Evolutionary conservation across 2,113 vertebrate species (phyloP).

Genomic region (Phodopus roborovskii): DNA sequence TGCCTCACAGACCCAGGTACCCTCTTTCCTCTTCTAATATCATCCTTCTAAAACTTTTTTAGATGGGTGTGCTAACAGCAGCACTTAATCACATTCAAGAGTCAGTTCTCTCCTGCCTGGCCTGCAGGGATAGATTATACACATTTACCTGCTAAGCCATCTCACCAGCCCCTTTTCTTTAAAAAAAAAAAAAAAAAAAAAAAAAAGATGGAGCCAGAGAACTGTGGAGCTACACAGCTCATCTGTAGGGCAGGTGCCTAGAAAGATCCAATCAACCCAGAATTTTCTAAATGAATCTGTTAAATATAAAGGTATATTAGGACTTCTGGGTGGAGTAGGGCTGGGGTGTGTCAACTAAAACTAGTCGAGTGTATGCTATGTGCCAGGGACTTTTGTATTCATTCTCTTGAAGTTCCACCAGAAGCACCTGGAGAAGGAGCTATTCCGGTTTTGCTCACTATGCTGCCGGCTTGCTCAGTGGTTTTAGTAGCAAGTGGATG

Average conservation of each 20-base stretch:
- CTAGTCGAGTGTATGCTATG: background rate
- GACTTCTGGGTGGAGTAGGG: constrained; percentile 3
- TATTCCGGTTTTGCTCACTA: constrained; percentile 57
- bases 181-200: no score
- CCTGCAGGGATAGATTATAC: background rate
- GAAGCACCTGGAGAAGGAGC: constrained; percentile 41
- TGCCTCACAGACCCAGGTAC: background rate
- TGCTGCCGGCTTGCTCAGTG: background rate
- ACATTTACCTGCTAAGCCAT: background rate
- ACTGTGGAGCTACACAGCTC: no score
- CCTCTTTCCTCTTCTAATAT: background rate
- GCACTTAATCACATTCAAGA: background rate
- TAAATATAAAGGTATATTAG: constrained; percentile 24
- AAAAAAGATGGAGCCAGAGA: background rate
- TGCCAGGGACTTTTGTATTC: constrained; percentile 58
- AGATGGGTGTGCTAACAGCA: background rate
- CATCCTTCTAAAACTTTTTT: background rate
- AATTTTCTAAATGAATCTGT: constrained; percentile 56
- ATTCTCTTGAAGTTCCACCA: constrained; percentile 25
- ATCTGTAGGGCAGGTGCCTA: background rate
- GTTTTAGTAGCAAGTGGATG: background rate
- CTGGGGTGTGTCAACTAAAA: constrained; percentile 15
- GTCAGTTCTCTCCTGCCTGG: background rate
- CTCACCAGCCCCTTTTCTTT: background rate
- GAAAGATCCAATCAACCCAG: background rate